Evolutionary conservation across 30 jellyfish, hydroid and myxozoan genomes (phyloP), one percentile per base, ranked within the genome.

Genomic region (Clytia hemisphaerica): DNA sequence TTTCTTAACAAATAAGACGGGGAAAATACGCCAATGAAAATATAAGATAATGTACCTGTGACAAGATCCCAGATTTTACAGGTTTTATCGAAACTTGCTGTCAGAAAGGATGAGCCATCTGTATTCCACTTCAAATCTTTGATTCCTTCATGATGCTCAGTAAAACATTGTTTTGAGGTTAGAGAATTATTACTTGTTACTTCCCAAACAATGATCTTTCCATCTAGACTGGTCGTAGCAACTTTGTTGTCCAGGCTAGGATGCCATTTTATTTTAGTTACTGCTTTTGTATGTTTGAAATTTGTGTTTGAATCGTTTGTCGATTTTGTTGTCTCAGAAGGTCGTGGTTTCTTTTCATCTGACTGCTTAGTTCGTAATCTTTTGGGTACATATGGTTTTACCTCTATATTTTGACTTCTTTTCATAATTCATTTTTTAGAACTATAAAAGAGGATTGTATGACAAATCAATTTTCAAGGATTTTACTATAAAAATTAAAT

Each of bases 91-190:
- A 75, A 80, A 28, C 95, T 93, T 10, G 95, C 95, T 40, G 93
- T 79, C 63, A 79, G 45, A 1, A 88, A 30, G 24, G 28, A 14
- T 32, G 4, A 27, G 33, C 84, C 77, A 45, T 63, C 80, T 12
- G 18, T 71, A 33, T 64, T 80, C 97, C 97, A 88, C 58, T 63
- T 67, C 40, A 73, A 94, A 67, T 88, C 94, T 57, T 80, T 88
- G 6, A 88, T 86, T 0, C 88, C 97, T 46, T 79, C 90, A 33
- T 45, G 34, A 48, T 88, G 97, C 12, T 37, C 46, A 15, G 28
- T 37, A n/a, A 76, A 26, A 16, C 45, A 18, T 54, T 50, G 44
- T 37, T 35, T 38, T 33, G 58, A 18, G 12, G n/a, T 5, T 24
- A 4, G 14, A 6, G 58, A 24, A 12, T 25, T 28, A 6, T 44